Evolutionary conservation across 2,797 vertebrate species (phyloP), one percentile per base, ranked within the genome.

Genomic region (Tinamus major): DNA sequence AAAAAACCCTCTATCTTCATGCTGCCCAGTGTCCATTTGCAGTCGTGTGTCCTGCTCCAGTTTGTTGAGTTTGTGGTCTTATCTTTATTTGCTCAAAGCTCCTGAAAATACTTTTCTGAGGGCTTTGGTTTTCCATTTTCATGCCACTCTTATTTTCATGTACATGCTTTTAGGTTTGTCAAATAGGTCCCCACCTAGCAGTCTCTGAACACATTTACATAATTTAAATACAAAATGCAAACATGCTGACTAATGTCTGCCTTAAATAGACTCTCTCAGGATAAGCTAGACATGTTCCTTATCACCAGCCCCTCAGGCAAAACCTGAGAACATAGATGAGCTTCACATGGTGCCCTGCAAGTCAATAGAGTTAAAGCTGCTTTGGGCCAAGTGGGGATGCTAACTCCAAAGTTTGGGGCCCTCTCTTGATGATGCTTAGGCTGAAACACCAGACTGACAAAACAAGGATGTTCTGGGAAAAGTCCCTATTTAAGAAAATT

Each of bases 181-280:
- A 63, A 35, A 62, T 79, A 92, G 78, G 65, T 6, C 80, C 53
- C 82, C 85, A 93, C 67, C 89, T 64, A 70, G 48, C 63, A 78
- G 79, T 16, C 80, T 95, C 91, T 93, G 87, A 95, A 89, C 92
- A 71, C 90, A 96, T 97, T 96, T 97, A 64, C 95, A 96, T 97
- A 97, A 97, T 96, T 97, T 92, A 96, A 92, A 94, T 93, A 95
- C 94, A 97, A 97, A 96, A 94, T 95, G 90, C 82, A 92, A 97
- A 96, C 95, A 95, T 95, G 96, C 93, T 97, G 97, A 97, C 96
- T 96, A 96, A 97, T 93, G 91, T 96, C 95, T 95, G 85, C 87
- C 94, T 96, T 92, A 96, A 97, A 96, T 93, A 96, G 76, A 84
- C 63, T 97, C 95, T 96, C 96, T 75, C n/a, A 95, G 96, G 96